These are phyloP conservation scores for Fregetta grallaria DNA, from an alignment of 2,113 vertebrate genomes.

Conservation along the genomic window DNA sequence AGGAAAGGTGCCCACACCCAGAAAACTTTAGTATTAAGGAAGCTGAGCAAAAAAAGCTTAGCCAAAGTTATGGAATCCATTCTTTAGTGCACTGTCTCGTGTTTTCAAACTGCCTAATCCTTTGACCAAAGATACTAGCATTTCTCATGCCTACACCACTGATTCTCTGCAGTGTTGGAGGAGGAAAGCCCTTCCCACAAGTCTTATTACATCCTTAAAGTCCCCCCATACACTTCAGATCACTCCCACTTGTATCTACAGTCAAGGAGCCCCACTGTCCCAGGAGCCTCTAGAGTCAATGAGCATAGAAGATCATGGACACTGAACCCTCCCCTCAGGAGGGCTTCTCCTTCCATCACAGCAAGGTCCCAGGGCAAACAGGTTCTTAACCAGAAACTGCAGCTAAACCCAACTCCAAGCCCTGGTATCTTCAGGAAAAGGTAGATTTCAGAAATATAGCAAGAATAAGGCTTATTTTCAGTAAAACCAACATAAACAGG, in stretches of 20 bases:
- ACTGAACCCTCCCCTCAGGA: neutral
- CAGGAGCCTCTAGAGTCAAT: neutral
- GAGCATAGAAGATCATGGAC: accelerated
- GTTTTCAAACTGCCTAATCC: neutral
- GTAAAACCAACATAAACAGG: neutral
- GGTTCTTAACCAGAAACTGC: neutral
- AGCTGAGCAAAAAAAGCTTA: neutral
- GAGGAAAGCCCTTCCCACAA: neutral
- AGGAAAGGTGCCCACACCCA: neutral
- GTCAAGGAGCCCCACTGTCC: neutral
- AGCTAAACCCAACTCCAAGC: neutral
- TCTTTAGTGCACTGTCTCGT: neutral
- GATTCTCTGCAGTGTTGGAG: neutral
- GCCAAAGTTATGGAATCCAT: neutral
- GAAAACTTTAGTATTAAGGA: neutral
- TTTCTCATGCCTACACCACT: neutral
- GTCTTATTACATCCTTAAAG: too few species aligned
- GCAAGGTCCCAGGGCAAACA: neutral
- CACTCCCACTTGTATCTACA: neutral
- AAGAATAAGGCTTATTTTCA: neutral
- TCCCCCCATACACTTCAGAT: neutral
- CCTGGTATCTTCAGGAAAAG: neutral
- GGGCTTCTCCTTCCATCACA: neutral
- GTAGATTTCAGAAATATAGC: neutral
- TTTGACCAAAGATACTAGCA: neutral